These are phyloP conservation scores for Leistus spinibarbis DNA, from an alignment of 2,888 invertebrate species.

Conservation along the genomic window DNA sequence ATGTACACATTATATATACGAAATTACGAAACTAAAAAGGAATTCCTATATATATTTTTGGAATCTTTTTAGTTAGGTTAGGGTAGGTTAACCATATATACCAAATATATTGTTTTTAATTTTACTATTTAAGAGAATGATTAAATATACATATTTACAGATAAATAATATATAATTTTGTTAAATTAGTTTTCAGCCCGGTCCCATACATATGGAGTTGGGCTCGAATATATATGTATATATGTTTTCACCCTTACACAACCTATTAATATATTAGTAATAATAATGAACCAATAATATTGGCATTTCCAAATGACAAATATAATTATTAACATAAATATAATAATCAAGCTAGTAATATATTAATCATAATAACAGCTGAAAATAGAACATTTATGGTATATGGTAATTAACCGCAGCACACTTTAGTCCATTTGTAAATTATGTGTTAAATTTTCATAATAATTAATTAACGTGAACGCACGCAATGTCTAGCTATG, in stretches of 20 bases:
- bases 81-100: too few species aligned
- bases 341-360: neutral
- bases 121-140: too few species aligned
- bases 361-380: neutral
- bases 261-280: neutral
- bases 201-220: too few species aligned
- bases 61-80: too few species aligned
- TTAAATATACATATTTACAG: too few species aligned
- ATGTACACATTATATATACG: too few species aligned
- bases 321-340: neutral
- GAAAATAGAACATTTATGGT: slow-evolving; percentile 5
- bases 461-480: slow-evolving; percentile 37
- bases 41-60: too few species aligned
- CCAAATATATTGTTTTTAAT: too few species aligned
- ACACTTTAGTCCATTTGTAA: slow-evolving; percentile 19
- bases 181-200: too few species aligned
- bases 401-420: slow-evolving; percentile 32
- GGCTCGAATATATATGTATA: too few species aligned
- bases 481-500: slow-evolving; percentile 11
- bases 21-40: too few species aligned
- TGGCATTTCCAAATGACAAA: neutral
- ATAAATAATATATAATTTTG: too few species aligned
- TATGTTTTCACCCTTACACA: neutral
- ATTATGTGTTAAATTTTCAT: slow-evolving; percentile 39
- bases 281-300: neutral